Conservation (phyloP, 2,888 invertebrate species). For the Tachystola acroxantha region DNA sequence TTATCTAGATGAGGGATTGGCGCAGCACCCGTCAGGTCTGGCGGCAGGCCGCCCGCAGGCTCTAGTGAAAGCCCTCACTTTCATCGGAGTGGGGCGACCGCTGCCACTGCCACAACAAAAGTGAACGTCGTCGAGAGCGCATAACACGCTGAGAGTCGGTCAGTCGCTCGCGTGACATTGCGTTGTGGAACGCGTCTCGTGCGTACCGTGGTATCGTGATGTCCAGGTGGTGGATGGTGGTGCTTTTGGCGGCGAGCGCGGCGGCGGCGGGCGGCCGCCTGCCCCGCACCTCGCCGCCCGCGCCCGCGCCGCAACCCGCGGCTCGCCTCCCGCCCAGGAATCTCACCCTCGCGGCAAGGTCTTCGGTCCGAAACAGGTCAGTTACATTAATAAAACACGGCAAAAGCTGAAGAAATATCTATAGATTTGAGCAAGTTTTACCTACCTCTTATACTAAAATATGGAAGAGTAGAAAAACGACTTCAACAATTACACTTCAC, state of each 20-base stretch:
- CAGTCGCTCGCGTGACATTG: constrained; percentile 48
- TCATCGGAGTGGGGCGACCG: constrained; percentile 64
- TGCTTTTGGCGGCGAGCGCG: constrained; percentile 51
- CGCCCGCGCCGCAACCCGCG: constrained; percentile 76
- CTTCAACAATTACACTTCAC: too few species aligned
- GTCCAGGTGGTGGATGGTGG: constrained; percentile 63
- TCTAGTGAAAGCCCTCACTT: constrained; percentile 70
- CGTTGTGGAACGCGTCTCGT: constrained; percentile 55
- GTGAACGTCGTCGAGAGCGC: constrained; percentile 62
- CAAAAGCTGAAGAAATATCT: too few species aligned
- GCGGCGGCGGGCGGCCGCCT: constrained; percentile 63
- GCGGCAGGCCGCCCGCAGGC: constrained; percentile 24
- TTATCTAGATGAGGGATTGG: constrained; percentile 14
- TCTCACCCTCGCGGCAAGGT: constrained; percentile 62
- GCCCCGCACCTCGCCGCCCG: constrained; percentile 61
- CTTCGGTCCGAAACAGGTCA: constrained; percentile 70
- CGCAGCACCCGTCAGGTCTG: constrained; percentile 11
- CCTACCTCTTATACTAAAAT: too few species aligned
- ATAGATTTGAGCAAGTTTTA: too few species aligned
- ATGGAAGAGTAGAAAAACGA: too few species aligned
- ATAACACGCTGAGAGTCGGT: constrained; percentile 47
- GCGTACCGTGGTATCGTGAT: constrained; percentile 51
- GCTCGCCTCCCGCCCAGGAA: constrained; percentile 67
- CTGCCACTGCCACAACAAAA: constrained; percentile 54
- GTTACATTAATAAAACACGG: constrained; percentile 22